Base-by-base conservation (phyloP, 2,888 invertebrate species). In the Lordiphosa andalusiaca region DNA sequence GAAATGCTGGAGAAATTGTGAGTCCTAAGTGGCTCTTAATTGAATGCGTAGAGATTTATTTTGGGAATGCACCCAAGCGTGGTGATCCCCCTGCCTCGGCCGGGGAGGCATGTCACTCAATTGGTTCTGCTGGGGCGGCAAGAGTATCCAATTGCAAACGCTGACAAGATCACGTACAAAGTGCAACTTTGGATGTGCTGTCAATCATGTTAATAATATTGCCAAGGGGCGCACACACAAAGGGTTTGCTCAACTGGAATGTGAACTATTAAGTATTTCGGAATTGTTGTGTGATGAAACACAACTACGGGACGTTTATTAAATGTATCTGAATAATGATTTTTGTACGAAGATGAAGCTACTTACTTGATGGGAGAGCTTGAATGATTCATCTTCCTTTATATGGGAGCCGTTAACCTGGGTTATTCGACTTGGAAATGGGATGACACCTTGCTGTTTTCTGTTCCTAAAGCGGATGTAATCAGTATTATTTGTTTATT, bases 91-190 rank as follows among this genome's bases (percentile, higher is more conserved):
- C 23, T 62, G 69, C 55, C 56, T 65, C 60, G 63, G 25, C 40
- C 39, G 41, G 49, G 47, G 47, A 37, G 62, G 54, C 63, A 63
- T 62, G 63, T 51, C 63, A 62, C 55, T 62, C 47, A 48, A 47
- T 25, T 38, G 21, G 4, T 33, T 13, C n/a, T 52, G 47, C 50
- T 13, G 39, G 21, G 35, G 49, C 48, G 56, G 50, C 57, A 33
- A 67, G 59, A 58, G 84, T 78, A 84, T 82, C 84, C 66, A 78
- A 70, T 82, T 84, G 72, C 84, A 84, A 30, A 72, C 60, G 72
- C 72, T 73, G 74, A 81, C 81, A 80, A 80, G 65, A 80, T 83
- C 81, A 81, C 81, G 81, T 74, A 69, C 81, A 78, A 70, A 68
- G 71, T 73, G 74, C 69, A 73, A 68, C 64, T 77, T 55, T 56